Conservation (phyloP, 2,888 invertebrate genomes). For the Spodoptera exigua region DNA sequence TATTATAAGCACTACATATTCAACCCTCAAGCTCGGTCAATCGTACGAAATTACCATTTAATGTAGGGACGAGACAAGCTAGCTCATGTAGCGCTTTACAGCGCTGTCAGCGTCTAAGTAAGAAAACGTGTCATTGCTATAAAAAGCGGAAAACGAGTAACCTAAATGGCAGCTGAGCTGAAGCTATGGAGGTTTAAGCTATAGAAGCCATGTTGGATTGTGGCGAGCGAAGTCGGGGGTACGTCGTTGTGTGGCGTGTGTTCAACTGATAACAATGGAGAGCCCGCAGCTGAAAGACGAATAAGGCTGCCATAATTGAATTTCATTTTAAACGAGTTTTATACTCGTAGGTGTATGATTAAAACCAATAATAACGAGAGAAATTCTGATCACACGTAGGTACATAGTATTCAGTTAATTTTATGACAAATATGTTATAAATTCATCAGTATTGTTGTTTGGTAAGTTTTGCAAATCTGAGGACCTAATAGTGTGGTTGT, state of each 20-base stretch:
- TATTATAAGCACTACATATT: constrained; percentile 17
- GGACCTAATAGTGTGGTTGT: no score
- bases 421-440: no score
- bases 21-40: constrained; percentile 27
- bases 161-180: constrained; percentile 26
- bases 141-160: constrained; percentile 29
- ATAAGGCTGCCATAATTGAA: constrained; percentile 24
- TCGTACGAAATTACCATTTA: constrained; percentile 29
- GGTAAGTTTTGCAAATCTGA: no score
- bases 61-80: constrained; percentile 3
- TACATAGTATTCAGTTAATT: no score
- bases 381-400: neutral
- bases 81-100: constrained; percentile 9
- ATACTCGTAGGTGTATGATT: neutral
- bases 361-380: neutral
- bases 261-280: constrained; percentile 37
- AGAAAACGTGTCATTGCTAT: constrained; percentile 45
- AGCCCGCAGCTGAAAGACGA: constrained; percentile 24
- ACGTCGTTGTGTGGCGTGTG: constrained; percentile 23
- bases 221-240: constrained; percentile 21
- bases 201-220: constrained; percentile 34
- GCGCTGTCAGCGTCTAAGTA: constrained; percentile 35
- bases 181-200: constrained; percentile 18
- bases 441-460: no score
- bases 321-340: constrained; percentile 16